Evolutionary conservation across 2,113 vertebrate genomes (phyloP).

Genomic region (Muntiacus muntjak): DNA sequence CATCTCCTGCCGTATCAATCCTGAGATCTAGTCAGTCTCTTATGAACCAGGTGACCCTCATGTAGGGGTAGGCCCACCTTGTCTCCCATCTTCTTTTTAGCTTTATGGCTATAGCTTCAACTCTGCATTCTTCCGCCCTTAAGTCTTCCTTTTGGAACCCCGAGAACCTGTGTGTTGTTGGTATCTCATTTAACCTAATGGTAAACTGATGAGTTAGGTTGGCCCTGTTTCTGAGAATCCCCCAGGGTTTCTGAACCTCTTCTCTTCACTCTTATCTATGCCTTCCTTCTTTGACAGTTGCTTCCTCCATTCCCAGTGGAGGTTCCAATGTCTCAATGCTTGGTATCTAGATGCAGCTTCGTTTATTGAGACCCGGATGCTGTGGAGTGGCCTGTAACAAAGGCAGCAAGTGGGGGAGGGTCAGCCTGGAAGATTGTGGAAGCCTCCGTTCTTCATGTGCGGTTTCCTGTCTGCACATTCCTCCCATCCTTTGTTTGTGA

Average conservation of each 20-base stretch:
- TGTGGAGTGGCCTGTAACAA: too few relatives aligned
- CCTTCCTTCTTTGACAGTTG: neutral
- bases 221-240: neutral
- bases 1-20: neutral
- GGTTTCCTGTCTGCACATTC: neutral
- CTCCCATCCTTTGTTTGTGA: neutral
- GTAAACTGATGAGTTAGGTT: neutral
- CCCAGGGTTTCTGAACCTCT: neutral
- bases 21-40: neutral
- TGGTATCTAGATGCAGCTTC: neutral
- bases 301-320: neutral
- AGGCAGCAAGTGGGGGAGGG: neutral
- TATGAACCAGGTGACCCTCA: neutral
- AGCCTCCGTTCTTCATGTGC: rapidly evolving
- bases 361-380: neutral
- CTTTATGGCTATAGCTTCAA: neutral
- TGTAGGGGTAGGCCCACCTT: neutral
- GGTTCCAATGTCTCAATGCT: neutral
- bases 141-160: neutral
- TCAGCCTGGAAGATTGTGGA: neutral
- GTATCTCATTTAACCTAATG: neutral
- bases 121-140: neutral
- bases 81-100: neutral
- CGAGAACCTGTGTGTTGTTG: neutral
- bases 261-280: neutral